These are phyloP conservation scores for Nebria brevicollis DNA, from an alignment of 2,888 invertebrate genomes.

Conservation along the genomic window DNA sequence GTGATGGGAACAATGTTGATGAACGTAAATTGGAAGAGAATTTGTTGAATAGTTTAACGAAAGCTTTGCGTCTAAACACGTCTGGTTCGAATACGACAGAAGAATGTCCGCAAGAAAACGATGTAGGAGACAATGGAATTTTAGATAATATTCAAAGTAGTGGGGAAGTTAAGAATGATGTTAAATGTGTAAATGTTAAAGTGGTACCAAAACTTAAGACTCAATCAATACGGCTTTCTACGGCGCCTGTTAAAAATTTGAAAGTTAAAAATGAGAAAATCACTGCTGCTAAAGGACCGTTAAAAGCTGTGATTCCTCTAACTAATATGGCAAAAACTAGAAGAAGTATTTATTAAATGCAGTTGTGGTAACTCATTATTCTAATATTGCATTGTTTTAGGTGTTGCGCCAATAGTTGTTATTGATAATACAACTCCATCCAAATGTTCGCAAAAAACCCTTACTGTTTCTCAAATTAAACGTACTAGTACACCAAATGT, in stretches of 20 bases:
- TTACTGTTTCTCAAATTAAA: slow-evolving; percentile 26
- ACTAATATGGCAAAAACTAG: slow-evolving; percentile 36
- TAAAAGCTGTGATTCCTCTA: slow-evolving; percentile 34
- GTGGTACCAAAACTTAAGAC: slow-evolving; percentile 31
- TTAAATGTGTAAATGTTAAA: neutral
- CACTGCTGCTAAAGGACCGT: slow-evolving; percentile 26
- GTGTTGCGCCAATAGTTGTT: slow-evolving; percentile 7
- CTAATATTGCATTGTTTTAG: slow-evolving; percentile 13
- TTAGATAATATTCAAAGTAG: neutral
- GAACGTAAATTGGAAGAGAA: slow-evolving; percentile 35
- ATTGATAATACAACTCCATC: slow-evolving; percentile 9
- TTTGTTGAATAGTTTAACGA: slow-evolving; percentile 32
- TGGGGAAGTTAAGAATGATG: neutral
- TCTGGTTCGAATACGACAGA: neutral
- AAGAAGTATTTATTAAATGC: slow-evolving; percentile 13
- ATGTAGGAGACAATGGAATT: neutral
- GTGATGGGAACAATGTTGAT: slow-evolving; percentile 22
- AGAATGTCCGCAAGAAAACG: neutral
- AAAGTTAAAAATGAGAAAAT: slow-evolving; percentile 34
- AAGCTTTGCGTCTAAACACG: slow-evolving; percentile 29
- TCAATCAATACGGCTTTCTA: slow-evolving; percentile 12
- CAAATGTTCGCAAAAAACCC: neutral
- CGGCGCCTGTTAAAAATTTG: slow-evolving; percentile 26
- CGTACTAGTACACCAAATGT: slow-evolving; percentile 36
- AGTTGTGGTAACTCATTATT: neutral